These are phyloP conservation scores for Puffinus mauretanicus DNA, from an alignment of 2,113 vertebrate species.

Conservation along the genomic window DNA sequence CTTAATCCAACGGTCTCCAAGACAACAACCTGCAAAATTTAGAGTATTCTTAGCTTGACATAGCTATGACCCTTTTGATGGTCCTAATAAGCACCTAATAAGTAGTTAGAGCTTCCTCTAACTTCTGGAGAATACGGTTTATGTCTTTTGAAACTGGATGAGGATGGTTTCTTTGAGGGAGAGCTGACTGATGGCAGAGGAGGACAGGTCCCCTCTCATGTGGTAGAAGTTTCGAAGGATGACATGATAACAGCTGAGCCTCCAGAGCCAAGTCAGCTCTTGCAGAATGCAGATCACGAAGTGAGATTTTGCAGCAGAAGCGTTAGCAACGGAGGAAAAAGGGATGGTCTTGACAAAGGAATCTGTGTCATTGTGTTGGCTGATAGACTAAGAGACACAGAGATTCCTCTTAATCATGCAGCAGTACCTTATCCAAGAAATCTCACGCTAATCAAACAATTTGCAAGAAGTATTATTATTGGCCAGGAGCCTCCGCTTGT, in stretches of 20 bases:
- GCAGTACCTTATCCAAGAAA: conserved; percentile 82
- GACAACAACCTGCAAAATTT: conserved; percentile 70
- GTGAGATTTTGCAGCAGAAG: conserved; percentile 78
- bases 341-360: conserved; percentile 44
- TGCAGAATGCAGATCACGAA: conserved; percentile 75
- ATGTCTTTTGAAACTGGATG: conserved; percentile 80
- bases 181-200: conserved; percentile 83
- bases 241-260: conserved; percentile 70
- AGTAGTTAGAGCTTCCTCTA: conserved; percentile 74
- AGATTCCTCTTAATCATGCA: conserved; percentile 74
- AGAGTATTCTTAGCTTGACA: conserved; percentile 82
- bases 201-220: conserved; percentile 83
- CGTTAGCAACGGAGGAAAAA: conserved; percentile 69
- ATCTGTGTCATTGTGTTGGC: conserved; percentile 66
- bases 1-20: conserved; percentile 62
- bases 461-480: conserved; percentile 81
- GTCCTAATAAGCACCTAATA: conserved; percentile 79
- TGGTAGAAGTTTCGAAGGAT: conserved; percentile 79
- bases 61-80: conserved; percentile 82
- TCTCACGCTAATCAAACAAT: conserved; percentile 82
- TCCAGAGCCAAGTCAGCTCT: conserved; percentile 66
- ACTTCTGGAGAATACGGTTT: conserved; percentile 81
- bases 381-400: conserved; percentile 73
- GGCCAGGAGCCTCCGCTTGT: conserved; percentile 79
- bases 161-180: conserved; percentile 86